These are phyloP conservation scores for Scrobipalpa atriplicella DNA, from an alignment of 2,888 invertebrate species.

Conservation along the genomic window DNA sequence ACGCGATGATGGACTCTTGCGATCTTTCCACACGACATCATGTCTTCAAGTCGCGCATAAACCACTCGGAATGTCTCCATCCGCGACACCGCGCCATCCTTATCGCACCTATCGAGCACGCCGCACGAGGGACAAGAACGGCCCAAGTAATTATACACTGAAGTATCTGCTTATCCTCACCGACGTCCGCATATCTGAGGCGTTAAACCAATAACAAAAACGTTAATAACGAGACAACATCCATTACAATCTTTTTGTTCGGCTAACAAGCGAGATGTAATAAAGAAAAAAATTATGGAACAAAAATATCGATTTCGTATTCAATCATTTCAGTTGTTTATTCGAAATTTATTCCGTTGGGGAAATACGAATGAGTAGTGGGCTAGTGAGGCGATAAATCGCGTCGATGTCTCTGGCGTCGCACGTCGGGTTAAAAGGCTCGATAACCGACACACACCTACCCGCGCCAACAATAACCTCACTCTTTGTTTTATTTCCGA, in stretches of 20 bases:
- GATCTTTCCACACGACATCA: slow-evolving; percentile 39
- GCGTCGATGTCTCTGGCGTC: slow-evolving; percentile 78
- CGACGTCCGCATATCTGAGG: slow-evolving; percentile 43
- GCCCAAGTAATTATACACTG: slow-evolving; percentile 47
- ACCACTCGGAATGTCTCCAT: slow-evolving; percentile 57
- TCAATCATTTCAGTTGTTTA: slow-evolving; percentile 72
- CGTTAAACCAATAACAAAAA: slow-evolving; percentile 35
- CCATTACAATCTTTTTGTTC: slow-evolving; percentile 22
- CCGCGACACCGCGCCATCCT: slow-evolving; percentile 41
- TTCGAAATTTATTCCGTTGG: slow-evolving; percentile 73
- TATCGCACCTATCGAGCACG: slow-evolving; percentile 41
- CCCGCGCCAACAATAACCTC: slow-evolving; percentile 79
- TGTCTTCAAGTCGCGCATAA: slow-evolving; percentile 46
- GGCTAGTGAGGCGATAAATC: slow-evolving; percentile 80
- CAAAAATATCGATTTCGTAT: slow-evolving; percentile 42
- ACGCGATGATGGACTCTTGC: slow-evolving; percentile 32
- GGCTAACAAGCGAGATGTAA: slow-evolving; percentile 17
- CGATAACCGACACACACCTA: slow-evolving; percentile 81
- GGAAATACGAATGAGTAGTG: slow-evolving; percentile 79
- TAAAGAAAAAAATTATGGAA: slow-evolving; percentile 14
- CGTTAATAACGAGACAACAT: slow-evolving; percentile 31
- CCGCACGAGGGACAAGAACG: slow-evolving; percentile 47
- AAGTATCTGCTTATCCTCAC: slow-evolving; percentile 41
- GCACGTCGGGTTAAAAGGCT: slow-evolving; percentile 81
- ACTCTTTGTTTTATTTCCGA: slow-evolving; percentile 78